Percentiles rank a stretch among this genome's conserved stretches.
Conservation (phyloP, 2,888 invertebrate genomes). For the Gasteruption jaculator region DNA sequence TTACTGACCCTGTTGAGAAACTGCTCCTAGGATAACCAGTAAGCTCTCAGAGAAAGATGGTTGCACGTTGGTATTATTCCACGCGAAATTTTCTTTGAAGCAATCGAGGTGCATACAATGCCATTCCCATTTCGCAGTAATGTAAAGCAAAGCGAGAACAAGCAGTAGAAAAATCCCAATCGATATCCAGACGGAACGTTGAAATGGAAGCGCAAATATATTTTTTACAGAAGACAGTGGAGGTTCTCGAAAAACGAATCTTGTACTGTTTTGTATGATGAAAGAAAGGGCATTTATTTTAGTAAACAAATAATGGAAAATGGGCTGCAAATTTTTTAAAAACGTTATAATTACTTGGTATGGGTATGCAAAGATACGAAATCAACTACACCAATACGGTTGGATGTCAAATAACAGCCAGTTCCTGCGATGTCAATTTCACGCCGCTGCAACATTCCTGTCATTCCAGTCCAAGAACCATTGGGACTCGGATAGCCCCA, state of each 20-base stretch:
- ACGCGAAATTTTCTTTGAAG: constrained; percentile 6
- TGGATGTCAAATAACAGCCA: constrained; percentile 56
- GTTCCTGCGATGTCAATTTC: constrained; percentile 50
- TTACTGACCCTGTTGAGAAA: constrained; percentile 68
- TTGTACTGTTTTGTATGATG: too few relatives aligned
- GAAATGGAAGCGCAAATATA: constrained; percentile 67
- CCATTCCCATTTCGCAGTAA: constrained; percentile 54
- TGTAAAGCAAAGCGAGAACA: constrained; percentile 52
- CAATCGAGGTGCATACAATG: too few relatives aligned
- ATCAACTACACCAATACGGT: constrained; percentile 61
- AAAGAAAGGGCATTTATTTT: too few relatives aligned
- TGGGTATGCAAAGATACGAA: constrained; percentile 67
- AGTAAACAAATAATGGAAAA: too few relatives aligned
- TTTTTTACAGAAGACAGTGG: constrained; percentile 70
- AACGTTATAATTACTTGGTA: constrained; percentile 58
- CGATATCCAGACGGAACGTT: constrained; percentile 62
- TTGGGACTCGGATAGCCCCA: constrained; percentile 46
- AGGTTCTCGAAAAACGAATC: constrained; percentile 70
- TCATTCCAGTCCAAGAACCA: constrained; percentile 45
- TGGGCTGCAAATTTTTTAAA: too few relatives aligned
- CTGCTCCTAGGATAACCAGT: constrained; percentile 58
- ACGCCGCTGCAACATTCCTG: constrained; percentile 38
- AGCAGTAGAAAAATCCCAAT: constrained; percentile 53
- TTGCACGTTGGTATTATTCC: constrained; percentile 42
- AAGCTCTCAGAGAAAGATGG: constrained; percentile 56